Percentiles rank a stretch among this genome's conserved stretches.
Conservation (phyloP, 2,888 invertebrate species). For the Leptinotarsa haldemani region DNA sequence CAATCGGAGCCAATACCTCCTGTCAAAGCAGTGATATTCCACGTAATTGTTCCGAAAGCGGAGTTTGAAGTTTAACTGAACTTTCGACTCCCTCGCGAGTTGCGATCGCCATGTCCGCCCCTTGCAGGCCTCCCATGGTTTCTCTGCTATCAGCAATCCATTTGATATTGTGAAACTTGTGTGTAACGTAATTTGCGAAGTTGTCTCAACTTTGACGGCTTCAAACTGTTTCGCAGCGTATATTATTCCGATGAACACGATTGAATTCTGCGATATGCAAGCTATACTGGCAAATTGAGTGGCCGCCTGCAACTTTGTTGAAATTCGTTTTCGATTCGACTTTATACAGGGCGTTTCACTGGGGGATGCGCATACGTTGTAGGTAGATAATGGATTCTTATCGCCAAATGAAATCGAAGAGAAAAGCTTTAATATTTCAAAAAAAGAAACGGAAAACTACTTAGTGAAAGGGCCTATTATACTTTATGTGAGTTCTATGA, state of each 20-base stretch:
- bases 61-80: neutral
- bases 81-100: neutral
- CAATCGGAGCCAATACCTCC: neutral
- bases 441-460: too few species aligned
- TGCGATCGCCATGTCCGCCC: neutral
- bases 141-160: neutral
- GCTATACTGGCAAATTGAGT: too few species aligned
- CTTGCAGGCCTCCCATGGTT: neutral
- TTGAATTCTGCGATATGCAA: neutral
- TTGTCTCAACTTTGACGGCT: constrained; percentile 3
- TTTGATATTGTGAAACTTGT: constrained; percentile 7
- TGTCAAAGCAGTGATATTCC: neutral
- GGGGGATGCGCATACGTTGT: too few species aligned
- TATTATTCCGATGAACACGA: neutral
- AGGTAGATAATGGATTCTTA: too few species aligned
- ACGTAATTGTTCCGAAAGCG: constrained; percentile 3
- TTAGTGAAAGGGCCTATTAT: too few species aligned
- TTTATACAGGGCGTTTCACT: too few species aligned
- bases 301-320: too few species aligned
- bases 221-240: constrained; percentile 5
- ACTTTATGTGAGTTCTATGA: too few species aligned
- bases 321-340: too few species aligned
- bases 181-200: constrained; percentile 13
- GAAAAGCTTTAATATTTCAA: too few species aligned
- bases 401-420: too few species aligned